Base-by-base conservation (phyloP, 2,888 invertebrate species). In the Tillus elongatus region DNA sequence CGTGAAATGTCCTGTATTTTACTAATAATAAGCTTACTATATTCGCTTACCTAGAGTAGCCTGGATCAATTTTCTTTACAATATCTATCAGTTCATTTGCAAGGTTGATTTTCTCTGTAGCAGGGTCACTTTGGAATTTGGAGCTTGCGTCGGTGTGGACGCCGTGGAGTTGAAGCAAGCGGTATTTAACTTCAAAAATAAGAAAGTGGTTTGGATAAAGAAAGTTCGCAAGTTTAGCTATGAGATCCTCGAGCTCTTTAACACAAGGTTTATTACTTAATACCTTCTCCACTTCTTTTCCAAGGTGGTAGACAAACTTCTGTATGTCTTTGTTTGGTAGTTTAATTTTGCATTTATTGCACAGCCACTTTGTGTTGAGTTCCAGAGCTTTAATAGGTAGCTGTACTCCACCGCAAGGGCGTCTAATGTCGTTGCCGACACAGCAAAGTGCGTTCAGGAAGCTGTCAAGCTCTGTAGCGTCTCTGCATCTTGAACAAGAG, bases 131-230 rank as follows among this genome's bases (percentile, higher is more conserved):
- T 48, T 72, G 70, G 51, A 70, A 67, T 33, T 76, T 65, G 0
- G 75, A 62, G 2, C 64, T 66, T 13, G 81, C 81, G 0, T 82
- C 78, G 52, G 82, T 79, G 33, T 77, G 75, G 2, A 74, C 77
- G 12, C 80, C 80, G 54, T 82, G 82, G 44, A 82, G 69, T 58
- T 83, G 82, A 32, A 74, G 68, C 19, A 84, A 62, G 2, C 78
- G 77, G 54, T 81, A 73, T 55, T 83, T 82, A 1, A 79, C 74
- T 55, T 79, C 75, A 11, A 82, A 59, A 1, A 79, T 67, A 47
- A 82, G 73, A 50, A 75, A 77, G 50, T 83, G 83, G 27, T 66
- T 74, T 1, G 76, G 72, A 57, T 82, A 82, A 36, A 84, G 57
- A 3, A 75, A 73, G 36, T 72, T 69, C 35, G 72, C 70, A 50